These are phyloP conservation scores for Drosophila differens DNA, from an alignment of 2,888 invertebrate genomes.

Conservation along the genomic window DNA sequence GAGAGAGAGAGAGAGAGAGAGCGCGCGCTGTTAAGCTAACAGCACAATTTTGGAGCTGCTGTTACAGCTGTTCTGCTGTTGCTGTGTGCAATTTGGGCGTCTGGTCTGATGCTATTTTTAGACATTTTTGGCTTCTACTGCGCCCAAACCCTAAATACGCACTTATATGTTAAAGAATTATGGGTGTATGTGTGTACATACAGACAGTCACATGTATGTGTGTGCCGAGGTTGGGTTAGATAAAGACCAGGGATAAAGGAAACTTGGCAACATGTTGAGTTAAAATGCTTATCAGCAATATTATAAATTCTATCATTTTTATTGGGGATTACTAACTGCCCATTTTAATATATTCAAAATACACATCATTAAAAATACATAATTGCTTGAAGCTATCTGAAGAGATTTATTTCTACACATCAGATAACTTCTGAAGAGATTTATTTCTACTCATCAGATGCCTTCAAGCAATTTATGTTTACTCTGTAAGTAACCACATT, in stretches of 20 bases:
- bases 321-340: neutral
- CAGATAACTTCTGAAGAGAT: neutral
- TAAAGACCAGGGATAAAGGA: slow-evolving; percentile 21
- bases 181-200: slow-evolving; percentile 2
- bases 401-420: neutral
- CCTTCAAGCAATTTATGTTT: neutral
- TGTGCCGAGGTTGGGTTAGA: neutral
- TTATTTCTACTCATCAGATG: neutral
- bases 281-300: neutral
- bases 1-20: slow-evolving; percentile 3
- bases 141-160: slow-evolving; percentile 11
- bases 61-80: slow-evolving; percentile 27
- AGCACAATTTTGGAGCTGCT: slow-evolving; percentile 25
- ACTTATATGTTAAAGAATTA: neutral
- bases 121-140: slow-evolving; percentile 50
- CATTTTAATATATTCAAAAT: neutral
- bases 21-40: slow-evolving; percentile 20
- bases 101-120: slow-evolving; percentile 56
- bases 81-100: slow-evolving; percentile 45
- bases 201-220: neutral
- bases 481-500: neutral
- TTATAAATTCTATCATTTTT: neutral
- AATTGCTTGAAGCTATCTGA: neutral
- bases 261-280: neutral
- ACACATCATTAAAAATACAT: no score